Conservation (phyloP, 2,888 invertebrate species). For the Scaptodrosophila latifasciaeformis region DNA sequence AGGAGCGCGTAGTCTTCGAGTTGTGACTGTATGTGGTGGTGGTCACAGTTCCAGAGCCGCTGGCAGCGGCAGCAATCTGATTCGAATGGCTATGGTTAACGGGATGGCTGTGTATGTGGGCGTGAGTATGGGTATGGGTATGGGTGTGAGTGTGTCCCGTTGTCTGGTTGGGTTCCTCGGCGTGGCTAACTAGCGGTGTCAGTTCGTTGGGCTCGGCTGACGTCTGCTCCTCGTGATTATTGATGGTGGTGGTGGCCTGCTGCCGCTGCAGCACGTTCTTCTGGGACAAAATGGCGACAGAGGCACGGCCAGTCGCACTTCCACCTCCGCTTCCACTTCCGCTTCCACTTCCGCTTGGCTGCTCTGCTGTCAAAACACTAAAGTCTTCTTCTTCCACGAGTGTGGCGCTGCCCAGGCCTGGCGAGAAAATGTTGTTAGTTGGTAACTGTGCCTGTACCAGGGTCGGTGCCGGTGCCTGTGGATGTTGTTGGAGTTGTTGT, state of each 20-base stretch:
- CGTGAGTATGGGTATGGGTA: too few species aligned
- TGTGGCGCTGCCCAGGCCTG: conserved; percentile 66
- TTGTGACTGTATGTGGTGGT: conserved; percentile 71
- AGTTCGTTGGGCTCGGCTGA: conserved; percentile 61
- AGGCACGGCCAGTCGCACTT: conserved; percentile 21
- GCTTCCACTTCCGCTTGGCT: conserved; percentile 31
- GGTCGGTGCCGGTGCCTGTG: too few species aligned
- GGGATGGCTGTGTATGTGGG: too few species aligned
- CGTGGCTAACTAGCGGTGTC: conserved; percentile 55
- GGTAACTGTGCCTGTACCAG: too few species aligned
- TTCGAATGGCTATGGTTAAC: too few species aligned
- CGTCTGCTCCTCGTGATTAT: conserved; percentile 35
- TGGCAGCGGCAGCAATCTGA: conserved; percentile 38
- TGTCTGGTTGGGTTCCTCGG: conserved; percentile 37
- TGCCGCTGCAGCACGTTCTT: conserved; percentile 69
- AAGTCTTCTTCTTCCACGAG: conserved; percentile 72
- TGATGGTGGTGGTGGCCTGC: conserved; percentile 57
- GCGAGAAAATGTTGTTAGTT: conserved; percentile 72
- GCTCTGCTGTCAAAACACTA: conserved; percentile 54
- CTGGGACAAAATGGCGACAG: conserved; percentile 35
- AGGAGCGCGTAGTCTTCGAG: conserved; percentile 74
- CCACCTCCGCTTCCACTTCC: conserved; percentile 21
- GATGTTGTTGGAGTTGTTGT: too few species aligned
- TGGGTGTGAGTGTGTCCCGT: too few species aligned
- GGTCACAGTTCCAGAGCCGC: conserved; percentile 25